Evolutionary conservation across 2,797 vertebrate species (phyloP).

Genomic region (Micropoecilia bifurca): DNA sequence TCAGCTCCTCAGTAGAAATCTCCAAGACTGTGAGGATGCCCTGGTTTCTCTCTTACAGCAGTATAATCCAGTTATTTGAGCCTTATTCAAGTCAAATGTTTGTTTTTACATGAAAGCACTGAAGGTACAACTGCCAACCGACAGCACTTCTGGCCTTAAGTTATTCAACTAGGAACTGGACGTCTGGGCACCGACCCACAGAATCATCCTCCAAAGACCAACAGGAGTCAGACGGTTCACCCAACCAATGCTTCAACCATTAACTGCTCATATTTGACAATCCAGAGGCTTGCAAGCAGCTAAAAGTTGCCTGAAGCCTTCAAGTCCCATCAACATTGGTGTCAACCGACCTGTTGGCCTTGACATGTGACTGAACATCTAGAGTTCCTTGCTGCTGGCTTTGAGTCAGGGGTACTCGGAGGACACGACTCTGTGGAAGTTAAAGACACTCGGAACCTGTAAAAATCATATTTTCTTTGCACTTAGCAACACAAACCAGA

Average conservation of each 20-base stretch:
- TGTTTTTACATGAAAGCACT: slow-evolving; percentile 33
- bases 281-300: background rate
- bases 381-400: no score
- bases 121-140: slow-evolving; percentile 31
- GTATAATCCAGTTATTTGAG: slow-evolving; percentile 27
- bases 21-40: slow-evolving; percentile 36
- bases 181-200: background rate
- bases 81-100: slow-evolving; percentile 19
- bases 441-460: background rate
- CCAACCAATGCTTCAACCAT: background rate
- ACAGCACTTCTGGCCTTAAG: slow-evolving; percentile 60
- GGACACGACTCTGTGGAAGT: background rate
- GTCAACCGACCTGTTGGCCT: no score
- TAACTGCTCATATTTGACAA: background rate
- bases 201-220: background rate
- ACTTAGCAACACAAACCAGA: background rate
- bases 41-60: slow-evolving; percentile 32
- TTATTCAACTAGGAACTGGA: background rate
- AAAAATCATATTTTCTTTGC: background rate
- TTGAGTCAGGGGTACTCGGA: background rate
- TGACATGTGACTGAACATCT: background rate
- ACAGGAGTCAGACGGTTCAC: background rate
- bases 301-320: background rate
- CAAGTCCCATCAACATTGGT: background rate
- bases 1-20: slow-evolving; percentile 29